Base-by-base conservation (phyloP, 1,140 invertebrate species). In the Orius laevigatus region DNA sequence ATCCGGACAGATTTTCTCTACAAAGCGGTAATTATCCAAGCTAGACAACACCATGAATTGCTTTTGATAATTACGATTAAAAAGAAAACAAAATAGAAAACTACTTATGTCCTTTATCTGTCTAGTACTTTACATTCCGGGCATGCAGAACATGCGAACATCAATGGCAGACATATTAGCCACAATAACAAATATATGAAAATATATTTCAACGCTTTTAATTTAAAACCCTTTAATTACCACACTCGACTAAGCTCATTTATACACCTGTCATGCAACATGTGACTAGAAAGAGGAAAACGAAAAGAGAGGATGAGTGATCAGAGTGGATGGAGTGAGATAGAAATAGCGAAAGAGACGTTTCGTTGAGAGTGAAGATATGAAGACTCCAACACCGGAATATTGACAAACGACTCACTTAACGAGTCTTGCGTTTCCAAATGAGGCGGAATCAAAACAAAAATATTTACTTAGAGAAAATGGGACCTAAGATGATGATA, bases 71-170 rank as follows among this genome's bases (percentile, higher is more conserved):
- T n/a, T n/a, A n/a, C n/a, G n/a, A n/a, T n/a, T n/a, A n/a, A n/a
- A n/a, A 25, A 25, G 25, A 25, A 25, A 25, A 25, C 3, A 25
- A 25, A 25, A 25, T n/a, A 40, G 11, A 42, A 42, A 42, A 16
- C 10, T 15, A 42, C 3, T 42, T 16, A 19, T 19, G 19, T 15
- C 40, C 11, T 19, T 16, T n/a, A 46, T 19, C 9, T n/a, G 18
- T 33, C 18, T n/a, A 41, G 46, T 53, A 57, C 54, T 56, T 56
- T 53, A 52, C 53, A 56, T 51, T 42, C 48, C 52, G 54, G 16
- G 35, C 54, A 56, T 56, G 54, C 54, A 51, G 47, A 25, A 34
- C 49, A 56, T 51, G 51, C 54, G 40, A 48, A 56, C 52, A 56
- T 36, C 52, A 54, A 48, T 32, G 39, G 41, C 53, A 54, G 25